Conservation (phyloP, 2,888 invertebrate genomes). For the Aporophyla nigra region DNA sequence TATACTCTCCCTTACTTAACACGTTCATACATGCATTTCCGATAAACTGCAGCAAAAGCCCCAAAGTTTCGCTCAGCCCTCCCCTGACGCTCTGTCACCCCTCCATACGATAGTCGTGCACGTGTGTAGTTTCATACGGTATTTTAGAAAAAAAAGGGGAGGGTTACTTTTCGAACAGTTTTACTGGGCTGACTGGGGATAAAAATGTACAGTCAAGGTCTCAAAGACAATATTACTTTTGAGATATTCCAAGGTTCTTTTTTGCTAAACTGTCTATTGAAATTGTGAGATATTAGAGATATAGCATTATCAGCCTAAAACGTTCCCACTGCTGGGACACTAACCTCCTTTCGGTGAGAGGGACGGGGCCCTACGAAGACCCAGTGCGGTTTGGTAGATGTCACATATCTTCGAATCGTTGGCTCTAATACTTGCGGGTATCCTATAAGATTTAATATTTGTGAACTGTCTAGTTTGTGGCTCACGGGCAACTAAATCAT, state of each 20-base stretch:
- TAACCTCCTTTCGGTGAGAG: no score
- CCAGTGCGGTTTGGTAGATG: no score
- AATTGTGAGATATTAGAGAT: neutral
- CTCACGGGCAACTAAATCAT: no score
- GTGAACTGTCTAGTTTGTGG: no score
- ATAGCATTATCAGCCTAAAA: no score
- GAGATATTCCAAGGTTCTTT: neutral
- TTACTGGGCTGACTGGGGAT: conserved; percentile 4
- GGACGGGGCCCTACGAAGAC: no score
- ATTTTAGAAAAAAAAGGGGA: conserved; percentile 47
- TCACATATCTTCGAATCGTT: no score
- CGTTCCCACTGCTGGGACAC: no score
- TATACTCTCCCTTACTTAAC: neutral
- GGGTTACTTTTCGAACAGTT: conserved; percentile 26
- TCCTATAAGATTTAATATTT: no score
- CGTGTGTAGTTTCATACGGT: conserved; percentile 48
- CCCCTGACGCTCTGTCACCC: conserved; percentile 40
- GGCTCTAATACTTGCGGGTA: no score
- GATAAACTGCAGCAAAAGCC: conserved; percentile 5
- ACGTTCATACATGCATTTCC: neutral
- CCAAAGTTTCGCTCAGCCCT: conserved; percentile 31
- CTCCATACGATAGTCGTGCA: conserved; percentile 33
- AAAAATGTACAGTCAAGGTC: conserved; percentile 6
- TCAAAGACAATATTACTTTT: neutral
- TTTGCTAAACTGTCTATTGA: neutral